Evolutionary conservation across 2,113 vertebrate species (phyloP), one percentile per base, ranked within the genome.

Genomic region (Lipotes vexillifer): DNA sequence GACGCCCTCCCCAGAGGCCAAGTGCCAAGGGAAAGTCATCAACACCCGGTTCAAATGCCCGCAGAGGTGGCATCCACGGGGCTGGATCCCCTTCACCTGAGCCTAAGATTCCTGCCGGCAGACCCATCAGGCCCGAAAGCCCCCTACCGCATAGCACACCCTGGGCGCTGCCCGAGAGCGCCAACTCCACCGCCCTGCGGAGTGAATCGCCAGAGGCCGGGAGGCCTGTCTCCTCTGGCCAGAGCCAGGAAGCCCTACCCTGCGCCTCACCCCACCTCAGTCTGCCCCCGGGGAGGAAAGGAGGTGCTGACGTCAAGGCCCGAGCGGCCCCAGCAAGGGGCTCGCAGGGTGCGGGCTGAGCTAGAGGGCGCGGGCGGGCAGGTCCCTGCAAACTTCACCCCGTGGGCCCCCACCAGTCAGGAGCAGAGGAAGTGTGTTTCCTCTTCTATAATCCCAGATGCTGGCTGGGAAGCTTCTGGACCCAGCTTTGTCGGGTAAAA

Each of bases 151-250:
- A 3, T 3, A 27, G 23, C 83, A 77, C n/a, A 46, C 8, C 17
- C 63, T 3, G 13, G 96, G 33, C 55, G 23, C 52, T 8, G 83
- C 82, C 69, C 33, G 0, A 15, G 29, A 36, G 72, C 20, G 0
- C 66, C 69, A 13, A 2, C 10, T 23, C 61, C 31, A 3, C 21
- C 3, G 0, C 8, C 15, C 21, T 13, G 6, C 1, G 1, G 8
- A 17, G 2, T 17, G 5, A 38, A 10, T 25, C 1, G 4, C 59
- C 92, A 11, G 8, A 11, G 8, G 38, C 18, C 36, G 0, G 36
- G 17, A 55, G 46, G 31, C 10, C 6, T 2, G 8, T 49, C 61
- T 68, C 59, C n/a, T 29, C 13, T 1, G 15, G 52, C 71, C 41
- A 71, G 52, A 29, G 72, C 46, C 36, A 25, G 29, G 68, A 49